A percentile compares a stretch with the other conserved stretches of the same genome.
phyloP scores from a whole-genome alignment of 2,797 vertebrate species.

The Cyclopterus lumpus region DNA sequence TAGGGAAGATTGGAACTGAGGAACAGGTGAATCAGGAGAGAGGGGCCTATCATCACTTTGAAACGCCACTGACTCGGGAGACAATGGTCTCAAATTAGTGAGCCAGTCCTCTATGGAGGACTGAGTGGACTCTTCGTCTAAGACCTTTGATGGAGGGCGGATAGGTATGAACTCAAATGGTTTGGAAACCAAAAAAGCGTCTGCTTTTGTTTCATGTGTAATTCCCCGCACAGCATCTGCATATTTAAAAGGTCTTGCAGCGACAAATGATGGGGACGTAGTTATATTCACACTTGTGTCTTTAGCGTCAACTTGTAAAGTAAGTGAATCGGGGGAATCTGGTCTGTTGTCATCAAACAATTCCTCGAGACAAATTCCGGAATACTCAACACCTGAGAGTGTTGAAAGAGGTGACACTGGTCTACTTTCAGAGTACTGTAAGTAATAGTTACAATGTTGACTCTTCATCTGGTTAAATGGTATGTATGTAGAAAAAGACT shows the following conservation, averaged over 20 bases:
- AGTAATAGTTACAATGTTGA: slow-evolving; percentile 8
- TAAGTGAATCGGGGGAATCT: neutral
- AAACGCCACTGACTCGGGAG: neutral
- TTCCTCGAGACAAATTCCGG: neutral
- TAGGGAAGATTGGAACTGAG: too few relatives aligned
- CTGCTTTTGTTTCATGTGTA: too few relatives aligned
- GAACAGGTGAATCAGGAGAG: too few relatives aligned
- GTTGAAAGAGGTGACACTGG: neutral
- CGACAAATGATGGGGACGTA: neutral
- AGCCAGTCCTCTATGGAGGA: too few relatives aligned
- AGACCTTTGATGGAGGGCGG: too few relatives aligned
- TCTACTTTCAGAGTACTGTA: neutral
- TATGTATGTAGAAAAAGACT: fast-evolving
- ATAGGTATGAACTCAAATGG: too few relatives aligned
- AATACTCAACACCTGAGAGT: too few relatives aligned
- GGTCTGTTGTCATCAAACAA: neutral
- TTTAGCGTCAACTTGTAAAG: neutral
- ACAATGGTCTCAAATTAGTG: too few relatives aligned
- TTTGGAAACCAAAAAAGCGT: too few relatives aligned
- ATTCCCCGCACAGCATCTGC: neutral
- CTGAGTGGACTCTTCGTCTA: too few relatives aligned
- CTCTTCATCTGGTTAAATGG: neutral
- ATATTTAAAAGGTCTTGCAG: neutral
- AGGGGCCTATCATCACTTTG: neutral
- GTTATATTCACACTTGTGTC: neutral